Percentiles rank a stretch among this genome's conserved stretches.
These are phyloP conservation scores for Ispidina picta DNA, from an alignment of 2,797 vertebrate genomes.

Conservation along the genomic window DNA sequence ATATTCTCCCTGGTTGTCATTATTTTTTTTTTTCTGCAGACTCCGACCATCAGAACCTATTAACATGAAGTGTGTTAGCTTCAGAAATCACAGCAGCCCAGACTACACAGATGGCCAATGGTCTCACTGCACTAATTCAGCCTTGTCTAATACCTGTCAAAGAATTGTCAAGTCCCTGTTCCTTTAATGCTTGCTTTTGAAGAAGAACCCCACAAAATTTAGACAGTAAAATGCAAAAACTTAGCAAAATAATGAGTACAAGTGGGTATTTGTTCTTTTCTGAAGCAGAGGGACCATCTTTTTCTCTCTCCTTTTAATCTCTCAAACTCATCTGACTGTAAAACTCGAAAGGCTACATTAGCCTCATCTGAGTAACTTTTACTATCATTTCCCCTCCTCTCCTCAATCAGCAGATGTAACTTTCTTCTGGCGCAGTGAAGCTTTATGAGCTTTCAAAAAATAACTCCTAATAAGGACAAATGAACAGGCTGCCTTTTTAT, in stretches of 20 bases:
- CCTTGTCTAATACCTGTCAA: neutral
- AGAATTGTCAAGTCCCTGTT: neutral
- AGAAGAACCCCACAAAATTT: neutral
- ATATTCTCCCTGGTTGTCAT: neutral
- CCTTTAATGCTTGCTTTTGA: neutral
- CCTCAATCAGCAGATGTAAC: neutral
- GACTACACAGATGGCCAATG: neutral
- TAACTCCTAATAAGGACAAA: slow-evolving; percentile 20
- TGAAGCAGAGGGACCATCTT: neutral
- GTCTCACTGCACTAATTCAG: slow-evolving; percentile 7
- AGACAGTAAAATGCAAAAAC: neutral
- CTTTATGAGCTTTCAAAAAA: neutral
- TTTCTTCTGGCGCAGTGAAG: neutral
- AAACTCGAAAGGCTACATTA: neutral
- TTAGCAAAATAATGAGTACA: neutral
- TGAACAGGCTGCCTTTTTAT: neutral
- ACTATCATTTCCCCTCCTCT: neutral
- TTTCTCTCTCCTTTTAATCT: neutral
- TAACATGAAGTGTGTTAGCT: neutral
- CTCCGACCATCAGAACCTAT: neutral
- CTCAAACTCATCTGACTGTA: neutral
- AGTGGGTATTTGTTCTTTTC: neutral
- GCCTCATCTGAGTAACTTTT: neutral
- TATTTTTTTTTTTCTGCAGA: neutral
- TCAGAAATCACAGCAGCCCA: neutral